Percentiles rank a stretch among this genome's conserved stretches.
These are phyloP conservation scores for Fulmarus glacialis DNA, from an alignment of 2,113 vertebrate species.

Conservation along the genomic window DNA sequence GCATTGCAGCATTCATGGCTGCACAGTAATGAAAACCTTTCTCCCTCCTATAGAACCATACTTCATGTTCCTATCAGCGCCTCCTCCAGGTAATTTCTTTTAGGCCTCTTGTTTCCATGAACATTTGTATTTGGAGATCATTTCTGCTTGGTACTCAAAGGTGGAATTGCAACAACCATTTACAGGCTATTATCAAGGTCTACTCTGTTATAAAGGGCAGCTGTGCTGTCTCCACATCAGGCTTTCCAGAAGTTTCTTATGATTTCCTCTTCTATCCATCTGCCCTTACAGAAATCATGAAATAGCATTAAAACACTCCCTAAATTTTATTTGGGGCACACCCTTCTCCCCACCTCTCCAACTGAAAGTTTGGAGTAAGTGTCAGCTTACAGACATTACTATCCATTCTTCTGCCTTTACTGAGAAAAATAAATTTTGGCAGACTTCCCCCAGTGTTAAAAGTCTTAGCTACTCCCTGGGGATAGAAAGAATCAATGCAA, in stretches of 20 bases:
- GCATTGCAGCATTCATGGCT: background rate
- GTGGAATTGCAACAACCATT: background rate
- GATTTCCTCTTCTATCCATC: background rate
- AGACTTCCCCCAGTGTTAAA: constrained; percentile 57
- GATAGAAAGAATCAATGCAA: constrained; percentile 70
- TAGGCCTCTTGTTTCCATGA: background rate
- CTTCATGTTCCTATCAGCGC: background rate
- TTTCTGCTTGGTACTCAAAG: background rate
- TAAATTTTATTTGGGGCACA: background rate
- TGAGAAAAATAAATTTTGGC: constrained; percentile 69
- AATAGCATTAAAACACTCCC: background rate
- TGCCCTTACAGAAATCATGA: background rate
- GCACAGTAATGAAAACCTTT: background rate
- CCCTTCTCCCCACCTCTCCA: background rate
- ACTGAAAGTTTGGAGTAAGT: constrained; percentile 5
- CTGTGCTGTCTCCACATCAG: background rate
- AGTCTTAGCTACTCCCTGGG: constrained; percentile 62
- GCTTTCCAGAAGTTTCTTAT: background rate
- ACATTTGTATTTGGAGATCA: background rate
- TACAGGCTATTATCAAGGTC: background rate
- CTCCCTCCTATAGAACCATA: background rate
- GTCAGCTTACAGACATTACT: background rate
- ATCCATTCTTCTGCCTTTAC: constrained; percentile 38
- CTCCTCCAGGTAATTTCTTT: background rate
- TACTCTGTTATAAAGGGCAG: background rate